Evolutionary conservation across 2,797 vertebrate genomes (phyloP).

Genomic region (Helostoma temminkii): DNA sequence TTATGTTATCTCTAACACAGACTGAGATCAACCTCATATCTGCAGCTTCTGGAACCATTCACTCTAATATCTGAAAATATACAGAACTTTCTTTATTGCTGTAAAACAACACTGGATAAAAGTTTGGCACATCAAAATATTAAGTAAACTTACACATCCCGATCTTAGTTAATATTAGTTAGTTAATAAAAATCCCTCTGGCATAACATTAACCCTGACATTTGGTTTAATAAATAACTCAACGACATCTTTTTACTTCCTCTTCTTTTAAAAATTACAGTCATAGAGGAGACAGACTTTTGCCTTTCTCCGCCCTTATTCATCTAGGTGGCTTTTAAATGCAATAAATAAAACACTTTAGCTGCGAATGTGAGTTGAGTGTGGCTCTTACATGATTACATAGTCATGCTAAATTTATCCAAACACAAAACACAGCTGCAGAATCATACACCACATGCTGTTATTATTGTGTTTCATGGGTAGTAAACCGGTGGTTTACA

Average conservation of each 20-base stretch:
- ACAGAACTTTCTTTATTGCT: no score
- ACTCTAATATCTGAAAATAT: no score
- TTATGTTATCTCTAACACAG: no score
- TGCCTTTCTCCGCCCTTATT: no score
- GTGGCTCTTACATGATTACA: background rate
- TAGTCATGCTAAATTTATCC: slow-evolving; percentile 14
- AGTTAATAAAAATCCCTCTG: slow-evolving; percentile 21
- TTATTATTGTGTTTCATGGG: slow-evolving; percentile 39
- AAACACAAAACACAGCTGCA: background rate
- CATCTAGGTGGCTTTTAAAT: background rate
- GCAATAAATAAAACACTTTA: no score
- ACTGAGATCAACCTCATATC: no score
- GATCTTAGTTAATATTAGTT: no score
- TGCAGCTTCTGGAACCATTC: no score
- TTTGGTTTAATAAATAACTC: slow-evolving; percentile 12
- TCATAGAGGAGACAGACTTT: background rate
- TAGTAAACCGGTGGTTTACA: slow-evolving; percentile 32
- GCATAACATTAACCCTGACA: slow-evolving; percentile 8
- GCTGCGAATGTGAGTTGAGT: slow-evolving; percentile 11
- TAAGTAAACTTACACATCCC: background rate
- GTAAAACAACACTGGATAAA: background rate
- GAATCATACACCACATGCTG: slow-evolving; percentile 1
- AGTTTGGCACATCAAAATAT: background rate
- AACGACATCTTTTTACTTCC: background rate
- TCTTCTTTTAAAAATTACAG: background rate